Evolutionary conservation across 2,797 vertebrate species (phyloP), one percentile per base, ranked within the genome.

Genomic region (Chaenodraco wilsoni): DNA sequence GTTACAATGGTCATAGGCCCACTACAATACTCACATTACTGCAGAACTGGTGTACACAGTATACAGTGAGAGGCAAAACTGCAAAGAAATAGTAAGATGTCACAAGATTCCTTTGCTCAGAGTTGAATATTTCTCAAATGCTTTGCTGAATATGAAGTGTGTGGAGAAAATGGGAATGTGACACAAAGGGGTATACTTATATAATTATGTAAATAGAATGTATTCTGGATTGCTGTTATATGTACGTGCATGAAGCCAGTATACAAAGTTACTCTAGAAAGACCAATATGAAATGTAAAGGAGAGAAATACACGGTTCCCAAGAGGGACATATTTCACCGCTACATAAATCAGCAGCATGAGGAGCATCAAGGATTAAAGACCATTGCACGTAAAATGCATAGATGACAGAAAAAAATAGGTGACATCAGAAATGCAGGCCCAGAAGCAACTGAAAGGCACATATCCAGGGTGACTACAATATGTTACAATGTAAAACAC

Each of bases 1-100:
- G 55, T 56, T 43, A 74, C 44, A 72, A 41, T 65, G 54, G 50
- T 74, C 45, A 79, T 74, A 78, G 51, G 46, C 46, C 43, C n/a
- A 49, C 56, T 10, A 23, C 2, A 15, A 21, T 17, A 46, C 52
- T 73, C 33, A 16, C 40, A 63, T 61, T 41, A 72, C 17, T 45
- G 27, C 23, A 54, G 43, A 76, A 48, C 16, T 40, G 23, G 33
- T 19, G 56, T 31, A 11, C n/a, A 31, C 59, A 31, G 43, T 58
- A 46, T 15, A 15, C 16, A 17, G 15, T 50, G 14, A 44, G 23
- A 65, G 48, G n/a, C 17, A 69, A 54, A 56, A 60, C 64, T 14
- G 17, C 12, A 58, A 17, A 40, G 7, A 41, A 40, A 44, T 44
- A 59, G 58, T 31, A 48, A 48, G 40, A 31, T n/a, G 43, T 63